Base-by-base conservation (phyloP, 1,140 invertebrate species). In the Zaprionus inermis region DNA sequence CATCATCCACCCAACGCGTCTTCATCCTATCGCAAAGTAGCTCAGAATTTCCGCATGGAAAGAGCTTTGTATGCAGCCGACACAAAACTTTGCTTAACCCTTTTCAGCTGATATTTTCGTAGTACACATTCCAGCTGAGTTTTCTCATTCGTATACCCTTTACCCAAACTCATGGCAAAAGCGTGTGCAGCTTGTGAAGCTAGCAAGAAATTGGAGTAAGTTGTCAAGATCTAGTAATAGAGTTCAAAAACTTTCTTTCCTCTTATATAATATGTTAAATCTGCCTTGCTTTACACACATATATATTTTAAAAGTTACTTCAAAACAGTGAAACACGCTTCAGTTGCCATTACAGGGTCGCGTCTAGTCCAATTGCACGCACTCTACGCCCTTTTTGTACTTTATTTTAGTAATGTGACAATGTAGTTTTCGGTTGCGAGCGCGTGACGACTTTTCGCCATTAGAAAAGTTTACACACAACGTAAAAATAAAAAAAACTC, bases 31-130 rank as follows among this genome's bases (percentile, higher is more conserved):
- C 46, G 58, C 60, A 78, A 81, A 81, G 81, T 69, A 76, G 74
- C 81, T 85, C 80, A 78, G 55, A 80, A 60, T 78, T 72, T 85
- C 36, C 71, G 51, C 75, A 74, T 61, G 46, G 18, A 52, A 38
- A 36, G 58, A 61, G 72, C 55, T 59, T 55, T 56, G 32, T 52
- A 49, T 65, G 59, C 36, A 59, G 49, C 64, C 64, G 49, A 74
- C 75, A 57, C 60, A 79, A 82, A 88, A 85, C 71, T 85, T 82
- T 59, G 76, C 76, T 88, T 82, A 85, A 79, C 71, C 64, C 69
- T 74, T 32, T 88, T 52, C 57, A 71, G 73, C 68, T 77, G 63
- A 69, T 55, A 71, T 81, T 71, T 73, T 60, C 18, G 28, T 46
- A 36, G 12, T 36, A 11, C 56, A 57, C 10, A 56, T 68, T 73